Evolutionary conservation across 2,797 vertebrate species (phyloP).

Genomic region (Pangasius sanitwongsei): DNA sequence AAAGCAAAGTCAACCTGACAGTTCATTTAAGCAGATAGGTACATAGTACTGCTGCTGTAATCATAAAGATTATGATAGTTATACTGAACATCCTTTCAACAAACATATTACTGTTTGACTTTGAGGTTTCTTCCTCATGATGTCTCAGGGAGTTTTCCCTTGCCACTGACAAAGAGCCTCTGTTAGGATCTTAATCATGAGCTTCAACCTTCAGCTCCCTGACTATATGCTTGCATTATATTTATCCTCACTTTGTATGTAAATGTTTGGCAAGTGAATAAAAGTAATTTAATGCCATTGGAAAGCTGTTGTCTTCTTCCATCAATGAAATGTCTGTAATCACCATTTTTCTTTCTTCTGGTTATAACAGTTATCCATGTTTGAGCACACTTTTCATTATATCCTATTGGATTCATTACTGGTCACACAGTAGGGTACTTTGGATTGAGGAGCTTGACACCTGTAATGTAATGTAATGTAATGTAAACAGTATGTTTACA

Average conservation of each 20-base stretch:
- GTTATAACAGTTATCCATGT: background rate
- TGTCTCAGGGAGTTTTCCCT: background rate
- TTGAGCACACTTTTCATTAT: background rate
- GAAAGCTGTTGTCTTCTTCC: background rate
- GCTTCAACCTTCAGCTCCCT: background rate
- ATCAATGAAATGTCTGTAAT: background rate
- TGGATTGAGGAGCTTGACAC: constrained; percentile 23
- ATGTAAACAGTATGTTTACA: no score
- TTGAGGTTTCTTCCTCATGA: background rate
- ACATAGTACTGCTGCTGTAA: background rate
- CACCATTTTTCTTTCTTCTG: background rate
- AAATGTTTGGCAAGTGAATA: background rate
- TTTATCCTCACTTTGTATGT: background rate
- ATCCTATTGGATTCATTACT: background rate
- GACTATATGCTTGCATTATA: background rate
- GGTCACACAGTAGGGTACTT: background rate
- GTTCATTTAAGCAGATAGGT: background rate
- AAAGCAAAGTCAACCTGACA: background rate
- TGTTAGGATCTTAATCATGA: background rate
- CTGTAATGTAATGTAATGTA: no score
- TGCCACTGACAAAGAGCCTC: background rate
- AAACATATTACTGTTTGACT: background rate
- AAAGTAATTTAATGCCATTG: background rate
- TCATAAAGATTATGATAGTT: background rate
- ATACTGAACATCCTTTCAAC: background rate